Conservation (phyloP, 2,888 invertebrate species). For the Hoplodrina ambigua region DNA sequence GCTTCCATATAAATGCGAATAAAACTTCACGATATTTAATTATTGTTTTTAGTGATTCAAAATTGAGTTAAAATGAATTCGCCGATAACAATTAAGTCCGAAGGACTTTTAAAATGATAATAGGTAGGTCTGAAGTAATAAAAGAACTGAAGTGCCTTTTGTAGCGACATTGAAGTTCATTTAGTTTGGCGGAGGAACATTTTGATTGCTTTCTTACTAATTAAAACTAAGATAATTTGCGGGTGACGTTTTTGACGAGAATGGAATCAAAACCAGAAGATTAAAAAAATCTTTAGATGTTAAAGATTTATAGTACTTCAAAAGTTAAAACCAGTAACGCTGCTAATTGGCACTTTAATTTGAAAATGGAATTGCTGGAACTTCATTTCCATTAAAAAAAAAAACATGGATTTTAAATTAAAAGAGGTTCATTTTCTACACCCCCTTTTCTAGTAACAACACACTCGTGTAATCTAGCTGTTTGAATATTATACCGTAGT, state of each 20-base stretch:
- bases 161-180: constrained; percentile 49
- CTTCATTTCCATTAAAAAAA: not conserved
- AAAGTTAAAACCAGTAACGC: not conserved
- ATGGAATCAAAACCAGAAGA: constrained; percentile 9
- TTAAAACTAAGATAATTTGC: constrained; percentile 56
- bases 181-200: constrained; percentile 31
- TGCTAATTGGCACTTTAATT: too few species aligned
- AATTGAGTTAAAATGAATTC: not conserved
- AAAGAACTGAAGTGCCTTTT: constrained; percentile 34
- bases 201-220: constrained; percentile 54
- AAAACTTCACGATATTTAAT: constrained; percentile 5
- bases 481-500: not conserved
- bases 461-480: not conserved
- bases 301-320: constrained; percentile 1
- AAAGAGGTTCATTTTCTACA: too few species aligned
- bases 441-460: too few species aligned
- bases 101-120: constrained; percentile 9
- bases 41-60: not conserved
- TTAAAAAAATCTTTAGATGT: not conserved
- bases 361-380: not conserved
- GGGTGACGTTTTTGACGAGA: constrained; percentile 30
- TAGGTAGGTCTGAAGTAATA: constrained; percentile 35
- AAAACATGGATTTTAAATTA: too few species aligned
- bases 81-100: not conserved
- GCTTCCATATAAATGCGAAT: not conserved